Base-by-base conservation (phyloP, 2,797 vertebrate genomes). In the Stomatorhinus walkeri region DNA sequence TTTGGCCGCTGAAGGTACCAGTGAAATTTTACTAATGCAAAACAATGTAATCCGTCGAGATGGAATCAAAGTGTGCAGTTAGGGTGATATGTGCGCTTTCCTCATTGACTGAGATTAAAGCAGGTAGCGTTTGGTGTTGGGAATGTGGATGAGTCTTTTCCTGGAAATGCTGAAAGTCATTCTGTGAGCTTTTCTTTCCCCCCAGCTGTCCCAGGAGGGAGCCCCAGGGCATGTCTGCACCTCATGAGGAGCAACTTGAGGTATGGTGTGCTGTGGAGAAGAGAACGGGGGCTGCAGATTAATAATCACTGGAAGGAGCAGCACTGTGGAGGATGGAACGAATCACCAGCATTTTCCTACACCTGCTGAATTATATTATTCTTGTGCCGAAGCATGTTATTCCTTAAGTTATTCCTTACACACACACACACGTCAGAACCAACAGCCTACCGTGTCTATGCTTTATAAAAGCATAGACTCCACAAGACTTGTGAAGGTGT, bases 241-340 rank as follows among this genome's bases (percentile, higher is more conserved):
- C 93, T 93, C 92, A 91, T 92, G 92, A 93, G 88, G 94, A 94
- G 90, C 92, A 93, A 91, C 89, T 91, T 95, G 94, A 96, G 93
- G 94, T 93, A 95, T 93, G 90, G 91, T 91, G 81, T 84, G 83
- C 83, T 46, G 89, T 91, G 91, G 91, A 91, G 91, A 89, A 87
- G 87, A 89, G 91, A 89, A 61, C 52, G 85, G 51, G 64, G 48
- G 2, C 48, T 48, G 81, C 48, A 32, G 43, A 85, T 49, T 51
- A 51, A 49, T 85, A 51, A 52, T 49, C 83, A 51, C 48, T 51
- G 83, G 16, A 24, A 61, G 56, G 48, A 85, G 83, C 43, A 85
- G 5, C 48, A 28, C 83, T 85, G 22, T 14, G 48, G 32, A 49
- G 46, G 48, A 22, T 4, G 22, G 83, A 10, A 85, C 16, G 48